Conservation (phyloP, 2,797 vertebrate species). For the Typhlichthys subterraneus region DNA sequence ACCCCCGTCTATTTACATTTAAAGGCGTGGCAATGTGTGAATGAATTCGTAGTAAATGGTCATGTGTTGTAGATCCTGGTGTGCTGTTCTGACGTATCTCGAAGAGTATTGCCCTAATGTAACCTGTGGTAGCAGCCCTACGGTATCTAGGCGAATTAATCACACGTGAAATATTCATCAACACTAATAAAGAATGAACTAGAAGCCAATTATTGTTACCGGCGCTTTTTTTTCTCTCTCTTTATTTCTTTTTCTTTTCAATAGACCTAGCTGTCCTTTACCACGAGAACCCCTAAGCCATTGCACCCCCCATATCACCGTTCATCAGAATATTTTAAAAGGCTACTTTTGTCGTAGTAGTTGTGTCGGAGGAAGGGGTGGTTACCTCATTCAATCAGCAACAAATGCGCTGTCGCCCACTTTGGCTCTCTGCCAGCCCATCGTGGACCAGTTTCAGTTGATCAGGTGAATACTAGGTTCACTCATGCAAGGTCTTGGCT, state of each 20-base stretch:
- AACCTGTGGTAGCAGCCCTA: no score
- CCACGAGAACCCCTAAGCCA: no score
- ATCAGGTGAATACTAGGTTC: conserved; percentile 54
- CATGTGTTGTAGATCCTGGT: not conserved
- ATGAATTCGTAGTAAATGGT: conserved; percentile 69
- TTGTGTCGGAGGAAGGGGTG: conserved; percentile 5
- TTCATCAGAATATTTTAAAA: conserved; percentile 37
- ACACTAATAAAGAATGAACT: not conserved
- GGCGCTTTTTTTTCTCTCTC: no score
- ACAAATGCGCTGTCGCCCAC: conserved; percentile 3
- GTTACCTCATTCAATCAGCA: conserved; percentile 15
- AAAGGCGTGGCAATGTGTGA: conserved; percentile 75
- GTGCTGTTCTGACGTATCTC: no score
- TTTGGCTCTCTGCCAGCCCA: conserved; percentile 57
- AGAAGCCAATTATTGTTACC: no score
- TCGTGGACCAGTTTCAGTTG: conserved; percentile 48
- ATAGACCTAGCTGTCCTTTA: no score
- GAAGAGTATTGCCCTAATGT: no score
- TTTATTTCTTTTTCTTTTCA: not conserved
- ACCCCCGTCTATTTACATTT: conserved; percentile 74
- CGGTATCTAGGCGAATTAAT: no score
- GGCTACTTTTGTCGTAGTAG: not conserved
- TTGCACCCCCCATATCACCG: not conserved
- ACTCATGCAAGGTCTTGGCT: conserved; percentile 52
- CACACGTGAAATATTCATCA: no score